Percentiles rank a stretch among this genome's conserved stretches.
These are phyloP conservation scores for Pao palembangensis DNA, from an alignment of 2,113 vertebrate genomes.

Conservation along the genomic window DNA sequence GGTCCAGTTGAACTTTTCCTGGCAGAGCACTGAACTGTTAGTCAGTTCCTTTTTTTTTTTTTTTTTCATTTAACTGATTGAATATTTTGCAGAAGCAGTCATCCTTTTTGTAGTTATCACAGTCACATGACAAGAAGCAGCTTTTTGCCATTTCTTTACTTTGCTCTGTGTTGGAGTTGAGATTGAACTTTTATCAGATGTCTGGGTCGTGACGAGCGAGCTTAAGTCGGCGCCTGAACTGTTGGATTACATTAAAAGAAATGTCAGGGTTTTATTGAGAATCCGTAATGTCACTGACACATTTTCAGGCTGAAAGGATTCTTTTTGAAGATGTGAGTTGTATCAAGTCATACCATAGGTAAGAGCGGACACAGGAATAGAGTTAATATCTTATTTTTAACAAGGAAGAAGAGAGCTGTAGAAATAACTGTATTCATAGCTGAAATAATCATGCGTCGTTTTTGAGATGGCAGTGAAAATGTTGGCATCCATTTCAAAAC, in stretches of 20 bases:
- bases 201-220: conserved; percentile 33
- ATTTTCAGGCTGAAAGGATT: conserved; percentile 36
- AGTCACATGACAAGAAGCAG: conserved; percentile 46
- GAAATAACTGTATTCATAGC: conserved; percentile 41
- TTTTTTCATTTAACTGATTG: conserved; percentile 27
- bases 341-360: conserved; percentile 3
- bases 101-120: conserved; percentile 7
- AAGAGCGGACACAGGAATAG: background rate
- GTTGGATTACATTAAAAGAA: conserved; percentile 53
- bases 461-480: conserved; percentile 22
- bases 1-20: too few species aligned
- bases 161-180: conserved; percentile 30
- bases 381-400: conserved; percentile 17
- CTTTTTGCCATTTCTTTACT: conserved; percentile 30
- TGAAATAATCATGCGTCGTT: conserved; percentile 34
- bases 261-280: conserved; percentile 67
- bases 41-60: conserved; percentile 17
- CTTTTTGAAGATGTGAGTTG: conserved; percentile 7
- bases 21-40: background rate
- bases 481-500: conserved; percentile 55
- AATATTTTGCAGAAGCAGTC: conserved; percentile 22
- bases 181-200: conserved; percentile 43
- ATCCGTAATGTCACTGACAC: conserved; percentile 48
- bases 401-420: conserved; percentile 1
- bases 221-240: conserved; percentile 48